Conservation (phyloP, 2,797 vertebrate species). For the Melanotaenia parkinsoni region DNA sequence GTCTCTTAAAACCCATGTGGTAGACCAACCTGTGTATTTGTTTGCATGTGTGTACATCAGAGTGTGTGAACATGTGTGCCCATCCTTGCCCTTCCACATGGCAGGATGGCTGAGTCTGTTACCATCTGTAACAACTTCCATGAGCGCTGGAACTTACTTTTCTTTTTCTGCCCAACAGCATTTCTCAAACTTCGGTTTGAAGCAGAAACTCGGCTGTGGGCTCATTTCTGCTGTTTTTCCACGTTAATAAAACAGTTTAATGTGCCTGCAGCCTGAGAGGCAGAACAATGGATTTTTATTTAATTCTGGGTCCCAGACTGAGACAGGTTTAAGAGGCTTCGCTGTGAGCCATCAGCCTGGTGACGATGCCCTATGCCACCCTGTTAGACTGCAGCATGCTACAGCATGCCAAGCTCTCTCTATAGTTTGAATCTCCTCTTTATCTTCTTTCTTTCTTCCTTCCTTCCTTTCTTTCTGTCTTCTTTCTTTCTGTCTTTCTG, state of each 20-base stretch:
- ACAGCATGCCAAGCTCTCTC: slow-evolving; percentile 78
- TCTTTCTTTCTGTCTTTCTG: slow-evolving; percentile 66
- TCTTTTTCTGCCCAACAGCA: slow-evolving; percentile 47
- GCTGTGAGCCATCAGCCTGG: slow-evolving; percentile 66
- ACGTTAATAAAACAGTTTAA: slow-evolving; percentile 46
- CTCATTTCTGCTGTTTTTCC: slow-evolving; percentile 49
- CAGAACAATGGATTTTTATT: slow-evolving; percentile 45
- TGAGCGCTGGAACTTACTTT: slow-evolving; percentile 31
- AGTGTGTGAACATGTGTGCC: slow-evolving; percentile 48
- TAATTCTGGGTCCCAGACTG: slow-evolving; percentile 56
- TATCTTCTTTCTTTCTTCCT: slow-evolving; percentile 49
- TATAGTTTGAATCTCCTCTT: slow-evolving; percentile 65
- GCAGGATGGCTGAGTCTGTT: slow-evolving; percentile 19
- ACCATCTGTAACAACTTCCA: slow-evolving; percentile 69
- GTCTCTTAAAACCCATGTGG: slow-evolving; percentile 9
- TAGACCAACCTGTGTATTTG: slow-evolving; percentile 39
- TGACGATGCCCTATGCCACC: slow-evolving; percentile 61
- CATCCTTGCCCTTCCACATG: slow-evolving; percentile 44
- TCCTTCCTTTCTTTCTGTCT: slow-evolving; percentile 47
- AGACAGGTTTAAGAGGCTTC: slow-evolving; percentile 52
- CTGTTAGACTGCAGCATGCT: slow-evolving; percentile 77
- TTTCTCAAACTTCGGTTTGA: slow-evolving; percentile 46
- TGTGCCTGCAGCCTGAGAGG: slow-evolving; percentile 58
- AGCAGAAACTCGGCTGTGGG: slow-evolving; percentile 61
- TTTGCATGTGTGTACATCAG: slow-evolving; percentile 43